Conservation (phyloP, 2,888 invertebrate species). For the Axea sp. region DNA sequence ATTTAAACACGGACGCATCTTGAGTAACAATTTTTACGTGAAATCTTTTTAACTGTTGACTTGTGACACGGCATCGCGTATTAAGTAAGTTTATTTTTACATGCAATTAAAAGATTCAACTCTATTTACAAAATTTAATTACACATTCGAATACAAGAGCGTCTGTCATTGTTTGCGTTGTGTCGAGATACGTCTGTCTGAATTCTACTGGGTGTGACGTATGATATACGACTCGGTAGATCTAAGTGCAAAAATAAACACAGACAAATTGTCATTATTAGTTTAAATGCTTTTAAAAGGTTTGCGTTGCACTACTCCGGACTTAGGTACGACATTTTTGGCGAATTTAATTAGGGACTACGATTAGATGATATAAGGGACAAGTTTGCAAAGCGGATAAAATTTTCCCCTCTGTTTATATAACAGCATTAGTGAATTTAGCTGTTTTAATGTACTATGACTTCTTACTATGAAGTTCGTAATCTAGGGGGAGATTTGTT, state of each 20-base stretch:
- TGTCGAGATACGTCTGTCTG: slow-evolving; percentile 11
- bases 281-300: slow-evolving; percentile 53
- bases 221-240: slow-evolving; percentile 6
- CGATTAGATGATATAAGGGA: slow-evolving; percentile 54
- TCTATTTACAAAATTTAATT: slow-evolving; percentile 12
- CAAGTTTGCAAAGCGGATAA: slow-evolving; percentile 59
- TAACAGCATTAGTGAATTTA: slow-evolving; percentile 58
- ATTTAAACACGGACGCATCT: neutral
- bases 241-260: slow-evolving; percentile 15
- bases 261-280: slow-evolving; percentile 37
- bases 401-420: slow-evolving; percentile 55
- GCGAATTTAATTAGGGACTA: slow-evolving; percentile 55
- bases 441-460: slow-evolving; percentile 59
- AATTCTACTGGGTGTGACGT: slow-evolving; percentile 9
- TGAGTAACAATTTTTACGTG: neutral
- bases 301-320: neutral
- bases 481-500: slow-evolving; percentile 55
- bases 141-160: neutral
- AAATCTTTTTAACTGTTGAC: slow-evolving; percentile 15
- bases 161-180: slow-evolving; percentile 2
- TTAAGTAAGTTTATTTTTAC: slow-evolving; percentile 30
- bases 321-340: slow-evolving; percentile 38
- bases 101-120: slow-evolving; percentile 14
- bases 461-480: slow-evolving; percentile 55
- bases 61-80: neutral